Conservation (phyloP, 2,888 invertebrate species). For the Tenthredo scrophulariae region DNA sequence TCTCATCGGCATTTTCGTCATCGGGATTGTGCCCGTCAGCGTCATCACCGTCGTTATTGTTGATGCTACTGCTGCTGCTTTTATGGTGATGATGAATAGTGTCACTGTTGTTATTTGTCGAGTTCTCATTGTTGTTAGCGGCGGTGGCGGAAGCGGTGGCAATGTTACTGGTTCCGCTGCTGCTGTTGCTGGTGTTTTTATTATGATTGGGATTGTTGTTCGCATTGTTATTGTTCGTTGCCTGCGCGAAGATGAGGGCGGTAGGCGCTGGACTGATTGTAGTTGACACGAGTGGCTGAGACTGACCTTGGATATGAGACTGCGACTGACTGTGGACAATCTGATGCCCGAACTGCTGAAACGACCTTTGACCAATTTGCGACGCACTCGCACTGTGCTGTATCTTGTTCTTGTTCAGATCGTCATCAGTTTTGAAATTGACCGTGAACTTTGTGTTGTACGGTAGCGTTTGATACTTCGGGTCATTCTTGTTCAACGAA, state of each 20-base stretch:
- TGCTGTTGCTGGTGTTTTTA: slow-evolving; percentile 58
- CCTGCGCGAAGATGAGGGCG: slow-evolving; percentile 64
- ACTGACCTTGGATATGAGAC: slow-evolving; percentile 74
- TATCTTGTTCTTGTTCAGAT: slow-evolving; percentile 75
- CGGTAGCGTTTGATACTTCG: slow-evolving; percentile 94
- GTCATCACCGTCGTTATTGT: slow-evolving; percentile 80
- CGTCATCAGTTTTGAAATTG: slow-evolving; percentile 78
- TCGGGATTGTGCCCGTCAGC: slow-evolving; percentile 48
- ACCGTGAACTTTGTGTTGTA: slow-evolving; percentile 92
- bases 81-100: slow-evolving; percentile 61
- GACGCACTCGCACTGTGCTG: slow-evolving; percentile 76
- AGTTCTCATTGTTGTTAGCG: slow-evolving; percentile 3
- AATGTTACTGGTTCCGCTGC: slow-evolving; percentile 57
- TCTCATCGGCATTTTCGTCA: slow-evolving; percentile 26
- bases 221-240: slow-evolving; percentile 63
- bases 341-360: slow-evolving; percentile 75
- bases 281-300: slow-evolving; percentile 63
- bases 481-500: slow-evolving; percentile 90
- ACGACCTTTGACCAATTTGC: slow-evolving; percentile 73
- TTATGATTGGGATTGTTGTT: slow-evolving; percentile 55
- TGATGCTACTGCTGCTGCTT: slow-evolving; percentile 75
- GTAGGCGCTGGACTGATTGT: slow-evolving; percentile 60
- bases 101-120: slow-evolving; percentile 60
- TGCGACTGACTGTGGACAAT: slow-evolving; percentile 76
- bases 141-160: slow-evolving; percentile 50